Evolutionary conservation across 1,140 invertebrate species (phyloP).

Genomic region (Onthophagus taurus): DNA sequence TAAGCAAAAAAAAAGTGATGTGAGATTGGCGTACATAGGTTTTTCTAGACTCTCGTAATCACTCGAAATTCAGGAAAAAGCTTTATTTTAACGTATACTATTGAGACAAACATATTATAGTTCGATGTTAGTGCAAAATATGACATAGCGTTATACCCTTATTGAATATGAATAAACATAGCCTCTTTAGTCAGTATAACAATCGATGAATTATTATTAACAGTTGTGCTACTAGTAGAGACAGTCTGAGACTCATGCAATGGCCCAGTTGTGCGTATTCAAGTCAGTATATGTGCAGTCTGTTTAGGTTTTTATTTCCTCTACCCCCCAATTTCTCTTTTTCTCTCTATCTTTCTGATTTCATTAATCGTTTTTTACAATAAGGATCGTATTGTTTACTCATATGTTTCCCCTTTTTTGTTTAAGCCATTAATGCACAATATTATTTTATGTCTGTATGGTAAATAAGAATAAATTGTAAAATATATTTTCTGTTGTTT

Average conservation of each 20-base stretch:
- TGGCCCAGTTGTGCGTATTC: slow-evolving; percentile 25
- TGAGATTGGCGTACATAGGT: slow-evolving; percentile 31
- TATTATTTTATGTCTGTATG: slow-evolving; percentile 37
- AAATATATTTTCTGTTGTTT: slow-evolving; percentile 11
- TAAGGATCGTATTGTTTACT: too few relatives aligned
- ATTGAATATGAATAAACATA: slow-evolving; percentile 31
- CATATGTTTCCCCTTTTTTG: slow-evolving; percentile 7
- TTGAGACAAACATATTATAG: slow-evolving; percentile 29
- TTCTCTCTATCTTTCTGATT: too few relatives aligned
- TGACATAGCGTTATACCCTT: slow-evolving; percentile 35
- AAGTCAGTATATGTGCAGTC: slow-evolving; percentile 29
- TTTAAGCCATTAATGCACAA: slow-evolving; percentile 29
- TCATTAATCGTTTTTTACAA: too few relatives aligned
- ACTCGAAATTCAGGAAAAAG: slow-evolving; percentile 34
- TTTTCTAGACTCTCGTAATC: slow-evolving; percentile 27
- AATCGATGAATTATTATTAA: slow-evolving; percentile 28
- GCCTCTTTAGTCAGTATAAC: slow-evolving; percentile 36
- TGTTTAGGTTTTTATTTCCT: slow-evolving; percentile 22
- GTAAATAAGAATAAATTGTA: slow-evolving; percentile 34
- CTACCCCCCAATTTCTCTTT: slow-evolving; percentile 6
- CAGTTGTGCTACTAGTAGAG: slow-evolving; percentile 35
- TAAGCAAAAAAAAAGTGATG: slow-evolving; percentile 31
- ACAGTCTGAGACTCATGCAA: slow-evolving; percentile 30
- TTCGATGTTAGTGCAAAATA: slow-evolving; percentile 39
- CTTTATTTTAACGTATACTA: slow-evolving; percentile 39